phyloP scores from a whole-genome alignment of 2,888 invertebrate genomes.

The Philereme transversata region DNA sequence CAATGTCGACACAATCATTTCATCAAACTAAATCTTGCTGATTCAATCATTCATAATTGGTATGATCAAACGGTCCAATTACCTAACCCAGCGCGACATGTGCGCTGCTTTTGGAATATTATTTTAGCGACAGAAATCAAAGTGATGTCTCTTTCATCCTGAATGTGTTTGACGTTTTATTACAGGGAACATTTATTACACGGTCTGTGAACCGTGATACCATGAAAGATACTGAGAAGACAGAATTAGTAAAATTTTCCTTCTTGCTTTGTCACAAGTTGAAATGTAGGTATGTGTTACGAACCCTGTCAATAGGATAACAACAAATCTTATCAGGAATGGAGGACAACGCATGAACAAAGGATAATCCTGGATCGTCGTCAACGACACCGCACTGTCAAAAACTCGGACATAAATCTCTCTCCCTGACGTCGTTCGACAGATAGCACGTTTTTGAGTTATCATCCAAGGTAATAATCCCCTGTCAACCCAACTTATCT shows the following conservation, averaged over 20 bases:
- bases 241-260: constrained; percentile 2
- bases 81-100: constrained; percentile 44
- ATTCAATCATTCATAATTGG: constrained; percentile 73
- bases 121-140: constrained; percentile 29
- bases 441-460: constrained; percentile 57
- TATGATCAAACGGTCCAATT: constrained; percentile 69
- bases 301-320: constrained; percentile 52
- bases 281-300: constrained; percentile 24
- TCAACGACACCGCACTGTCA: constrained; percentile 66
- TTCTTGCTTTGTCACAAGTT: constrained; percentile 4
- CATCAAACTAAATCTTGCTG: constrained; percentile 76
- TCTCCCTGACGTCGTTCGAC: constrained; percentile 68
- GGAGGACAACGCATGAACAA: constrained; percentile 69
- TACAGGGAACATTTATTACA: constrained; percentile 2
- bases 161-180: constrained; percentile 22
- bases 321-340: constrained; percentile 65
- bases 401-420: constrained; percentile 77
- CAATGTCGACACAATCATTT: constrained; percentile 82
- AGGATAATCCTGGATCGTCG: constrained; percentile 75
- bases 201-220: constrained; percentile 1
- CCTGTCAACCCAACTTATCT: constrained; percentile 70
- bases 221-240: constrained; percentile 1
- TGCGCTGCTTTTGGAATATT: constrained; percentile 34
- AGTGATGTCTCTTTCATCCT: constrained; percentile 33
- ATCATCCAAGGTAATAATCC: constrained; percentile 57